Evolutionary conservation across 1,140 invertebrate genomes (phyloP).

Genomic region (Drosophila eugracilis): DNA sequence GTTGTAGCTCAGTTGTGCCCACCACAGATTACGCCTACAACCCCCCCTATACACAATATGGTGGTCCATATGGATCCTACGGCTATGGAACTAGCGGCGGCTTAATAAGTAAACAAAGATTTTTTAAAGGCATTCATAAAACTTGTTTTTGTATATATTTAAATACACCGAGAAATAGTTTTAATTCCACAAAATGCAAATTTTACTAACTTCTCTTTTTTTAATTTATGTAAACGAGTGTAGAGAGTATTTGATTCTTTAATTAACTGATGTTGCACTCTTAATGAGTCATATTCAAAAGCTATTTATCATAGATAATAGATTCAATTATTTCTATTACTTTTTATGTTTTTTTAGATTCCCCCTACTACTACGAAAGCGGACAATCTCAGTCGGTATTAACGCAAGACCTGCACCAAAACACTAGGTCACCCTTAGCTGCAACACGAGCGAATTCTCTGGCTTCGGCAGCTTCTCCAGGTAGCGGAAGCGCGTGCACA

Average conservation of each 20-base stretch:
- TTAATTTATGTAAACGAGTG: too few relatives aligned
- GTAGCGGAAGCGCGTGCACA: slow-evolving; percentile 89
- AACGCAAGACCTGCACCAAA: slow-evolving; percentile 85
- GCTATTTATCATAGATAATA: too few relatives aligned
- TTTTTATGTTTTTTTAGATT: slow-evolving; percentile 86
- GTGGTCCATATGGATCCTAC: slow-evolving; percentile 89
- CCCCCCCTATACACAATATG: slow-evolving; percentile 91
- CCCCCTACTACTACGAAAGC: slow-evolving; percentile 88
- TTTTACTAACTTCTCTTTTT: too few relatives aligned
- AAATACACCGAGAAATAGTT: too few relatives aligned
- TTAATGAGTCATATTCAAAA: too few relatives aligned
- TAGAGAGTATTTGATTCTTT: too few relatives aligned
- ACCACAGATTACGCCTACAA: slow-evolving; percentile 90
- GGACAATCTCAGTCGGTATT: slow-evolving; percentile 85
- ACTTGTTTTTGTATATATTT: too few relatives aligned
- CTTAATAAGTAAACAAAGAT: slow-evolving; percentile 92
- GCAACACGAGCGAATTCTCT: slow-evolving; percentile 90
- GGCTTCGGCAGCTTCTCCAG: slow-evolving; percentile 89
- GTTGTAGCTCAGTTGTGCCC: slow-evolving; percentile 87
- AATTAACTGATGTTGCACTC: too few relatives aligned
- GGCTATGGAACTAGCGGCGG: slow-evolving; percentile 90
- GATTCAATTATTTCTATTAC: too few relatives aligned
- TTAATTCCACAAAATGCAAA: too few relatives aligned
- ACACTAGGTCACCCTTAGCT: slow-evolving; percentile 88
- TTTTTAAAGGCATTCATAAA: too few relatives aligned